A percentile compares a stretch with the other conserved stretches of the same genome.
Conservation (phyloP, 2,797 vertebrate species). For the Typhlichthys eigenmanni region DNA sequence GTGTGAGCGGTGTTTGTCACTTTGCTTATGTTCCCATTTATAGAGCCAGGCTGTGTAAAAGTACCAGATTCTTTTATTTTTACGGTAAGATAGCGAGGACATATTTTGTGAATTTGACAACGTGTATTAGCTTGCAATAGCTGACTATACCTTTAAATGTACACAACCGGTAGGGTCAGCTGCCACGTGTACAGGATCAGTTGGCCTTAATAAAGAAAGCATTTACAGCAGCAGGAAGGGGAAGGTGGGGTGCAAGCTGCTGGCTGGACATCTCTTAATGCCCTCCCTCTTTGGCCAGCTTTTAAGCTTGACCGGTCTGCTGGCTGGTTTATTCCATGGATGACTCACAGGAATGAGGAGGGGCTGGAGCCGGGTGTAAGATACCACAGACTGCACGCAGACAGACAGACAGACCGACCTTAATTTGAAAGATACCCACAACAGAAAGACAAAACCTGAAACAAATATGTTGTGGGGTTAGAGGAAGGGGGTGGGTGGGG, state of each 20-base stretch:
- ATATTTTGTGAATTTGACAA: too few relatives aligned
- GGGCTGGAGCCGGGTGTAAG: slow-evolving; percentile 12
- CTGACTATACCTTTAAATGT: slow-evolving; percentile 17
- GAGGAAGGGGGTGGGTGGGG: not conserved
- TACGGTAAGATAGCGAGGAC: too few relatives aligned
- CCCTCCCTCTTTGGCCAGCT: slow-evolving; percentile 22
- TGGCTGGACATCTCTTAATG: slow-evolving; percentile 21
- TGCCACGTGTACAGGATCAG: slow-evolving; percentile 34
- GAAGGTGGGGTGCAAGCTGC: slow-evolving; percentile 28
- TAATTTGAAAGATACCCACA: not conserved
- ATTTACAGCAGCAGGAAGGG: slow-evolving; percentile 49
- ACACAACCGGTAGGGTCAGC: slow-evolving; percentile 38
- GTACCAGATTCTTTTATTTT: too few relatives aligned
- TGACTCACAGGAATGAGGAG: slow-evolving; percentile 71
- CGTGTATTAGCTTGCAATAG: too few relatives aligned
- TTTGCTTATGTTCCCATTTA: too few relatives aligned
- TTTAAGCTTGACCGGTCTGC: slow-evolving; percentile 52
- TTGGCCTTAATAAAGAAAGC: slow-evolving; percentile 60
- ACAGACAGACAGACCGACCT: slow-evolving; percentile 5
- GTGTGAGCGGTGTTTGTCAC: too few relatives aligned
- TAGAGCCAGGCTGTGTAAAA: too few relatives aligned
- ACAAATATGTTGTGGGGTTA: slow-evolving; percentile 1
- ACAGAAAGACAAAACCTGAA: not conserved
- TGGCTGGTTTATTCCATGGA: slow-evolving; percentile 60
- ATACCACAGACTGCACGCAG: slow-evolving; percentile 33